phyloP scores from a whole-genome alignment of 64 coral and sea anemone species.

The Platygyra sinensis region DNA sequence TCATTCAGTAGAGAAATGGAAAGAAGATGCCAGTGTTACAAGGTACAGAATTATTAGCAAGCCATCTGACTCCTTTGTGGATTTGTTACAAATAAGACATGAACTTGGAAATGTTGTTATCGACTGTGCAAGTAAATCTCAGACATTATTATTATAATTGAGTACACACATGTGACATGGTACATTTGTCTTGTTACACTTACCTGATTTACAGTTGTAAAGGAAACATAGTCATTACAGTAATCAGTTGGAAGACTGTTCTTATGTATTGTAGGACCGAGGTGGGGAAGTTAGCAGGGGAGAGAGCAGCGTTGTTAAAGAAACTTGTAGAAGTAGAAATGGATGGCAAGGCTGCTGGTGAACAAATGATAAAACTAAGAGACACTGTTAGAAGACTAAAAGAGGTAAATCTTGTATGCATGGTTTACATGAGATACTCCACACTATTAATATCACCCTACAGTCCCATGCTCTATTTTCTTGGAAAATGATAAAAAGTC shows the following conservation, averaged over 20 bases:
- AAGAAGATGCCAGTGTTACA: slow-evolving; percentile 86
- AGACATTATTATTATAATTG: too few relatives aligned
- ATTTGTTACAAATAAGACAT: neutral
- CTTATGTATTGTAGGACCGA: slow-evolving; percentile 35
- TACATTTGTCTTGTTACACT: too few relatives aligned
- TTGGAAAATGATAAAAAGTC: too few relatives aligned
- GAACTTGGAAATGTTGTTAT: too few relatives aligned
- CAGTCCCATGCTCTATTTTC: too few relatives aligned
- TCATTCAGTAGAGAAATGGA: slow-evolving; percentile 84
- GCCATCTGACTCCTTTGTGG: neutral
- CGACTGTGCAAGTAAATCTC: too few relatives aligned
- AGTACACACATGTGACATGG: too few relatives aligned
- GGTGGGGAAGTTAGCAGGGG: slow-evolving; percentile 57
- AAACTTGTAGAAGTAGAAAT: slow-evolving; percentile 90
- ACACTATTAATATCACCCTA: too few relatives aligned
- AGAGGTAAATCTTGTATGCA: slow-evolving; percentile 35
- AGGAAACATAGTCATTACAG: too few relatives aligned
- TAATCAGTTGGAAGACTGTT: too few relatives aligned
- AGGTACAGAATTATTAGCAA: slow-evolving; percentile 53
- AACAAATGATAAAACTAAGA: slow-evolving; percentile 68
- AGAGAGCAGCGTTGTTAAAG: slow-evolving; percentile 58
- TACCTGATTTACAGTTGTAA: too few relatives aligned
- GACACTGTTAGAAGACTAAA: slow-evolving; percentile 71
- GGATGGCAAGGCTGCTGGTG: slow-evolving; percentile 79
- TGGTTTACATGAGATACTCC: neutral